Conservation (phyloP, 2,113 vertebrate species). For the Fregetta grallaria region DNA sequence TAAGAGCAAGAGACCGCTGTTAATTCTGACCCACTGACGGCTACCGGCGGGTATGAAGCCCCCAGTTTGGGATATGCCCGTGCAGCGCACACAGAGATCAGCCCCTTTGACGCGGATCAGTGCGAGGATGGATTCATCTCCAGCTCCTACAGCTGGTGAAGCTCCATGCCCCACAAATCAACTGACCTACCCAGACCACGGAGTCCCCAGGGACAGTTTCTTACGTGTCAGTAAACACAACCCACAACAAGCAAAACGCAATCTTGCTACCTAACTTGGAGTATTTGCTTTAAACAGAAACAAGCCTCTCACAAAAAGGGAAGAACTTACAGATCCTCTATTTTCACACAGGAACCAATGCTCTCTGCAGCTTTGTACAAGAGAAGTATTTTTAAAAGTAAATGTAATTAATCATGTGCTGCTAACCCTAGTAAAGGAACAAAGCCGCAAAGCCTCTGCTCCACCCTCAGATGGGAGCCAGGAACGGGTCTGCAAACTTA, state of each 20-base stretch:
- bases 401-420: accelerated
- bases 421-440: too few relatives aligned
- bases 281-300: neutral
- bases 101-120: too few relatives aligned
- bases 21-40: accelerated
- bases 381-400: neutral
- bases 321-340: too few relatives aligned
- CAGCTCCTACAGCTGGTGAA: neutral
- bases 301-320: too few relatives aligned
- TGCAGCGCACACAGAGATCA: neutral
- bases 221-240: neutral
- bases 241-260: neutral
- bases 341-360: neutral
- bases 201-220: neutral
- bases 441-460: neutral
- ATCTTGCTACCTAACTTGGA: accelerated
- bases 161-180: neutral
- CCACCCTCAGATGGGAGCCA: neutral
- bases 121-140: accelerated
- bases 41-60: accelerated
- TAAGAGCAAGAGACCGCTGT: too few relatives aligned
- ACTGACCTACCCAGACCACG: neutral
- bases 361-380: neutral
- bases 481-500: accelerated
- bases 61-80: neutral